Conservation (phyloP, 2,888 invertebrate genomes). For the Drepanosiphum platanoidis region DNA sequence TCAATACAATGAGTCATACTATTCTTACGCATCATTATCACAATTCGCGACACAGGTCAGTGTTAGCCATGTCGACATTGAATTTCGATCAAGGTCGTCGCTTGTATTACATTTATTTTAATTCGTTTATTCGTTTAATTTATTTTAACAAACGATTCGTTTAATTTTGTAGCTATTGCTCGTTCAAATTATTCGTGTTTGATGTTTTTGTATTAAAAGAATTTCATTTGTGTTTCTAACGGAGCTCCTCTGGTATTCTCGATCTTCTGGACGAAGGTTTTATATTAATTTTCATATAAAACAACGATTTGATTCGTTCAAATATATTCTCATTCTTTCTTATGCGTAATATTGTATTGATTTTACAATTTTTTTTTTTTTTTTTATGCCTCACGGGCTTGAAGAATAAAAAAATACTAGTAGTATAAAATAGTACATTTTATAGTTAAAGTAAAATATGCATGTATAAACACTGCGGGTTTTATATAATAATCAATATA, state of each 20-base stretch:
- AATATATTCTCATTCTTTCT: neutral
- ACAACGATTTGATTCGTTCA: neutral
- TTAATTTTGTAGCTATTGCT: neutral
- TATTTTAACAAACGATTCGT: neutral
- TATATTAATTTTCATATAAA: neutral
- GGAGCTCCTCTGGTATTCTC: too few species aligned
- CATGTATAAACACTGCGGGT: neutral
- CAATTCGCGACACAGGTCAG: slow-evolving; percentile 15
- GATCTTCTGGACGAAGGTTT: too few species aligned
- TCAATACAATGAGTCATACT: slow-evolving; percentile 17
- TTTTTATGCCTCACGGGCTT: too few species aligned
- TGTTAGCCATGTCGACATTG: slow-evolving; percentile 43
- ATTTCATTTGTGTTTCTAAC: too few species aligned
- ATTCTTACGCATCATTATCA: slow-evolving; percentile 43
- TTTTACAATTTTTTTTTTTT: neutral
- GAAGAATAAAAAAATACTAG: neutral
- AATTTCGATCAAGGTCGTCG: slow-evolving; percentile 46
- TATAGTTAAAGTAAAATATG: neutral
- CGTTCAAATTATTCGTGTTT: neutral
- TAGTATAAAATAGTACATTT: neutral
- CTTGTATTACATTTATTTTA: neutral
- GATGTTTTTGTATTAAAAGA: too few species aligned
- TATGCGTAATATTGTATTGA: neutral
- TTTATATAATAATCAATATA: slow-evolving; percentile 52
- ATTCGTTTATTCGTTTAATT: neutral